Evolutionary conservation across 2,797 vertebrate genomes (phyloP).

Genomic region (Smutsia temminckii): DNA sequence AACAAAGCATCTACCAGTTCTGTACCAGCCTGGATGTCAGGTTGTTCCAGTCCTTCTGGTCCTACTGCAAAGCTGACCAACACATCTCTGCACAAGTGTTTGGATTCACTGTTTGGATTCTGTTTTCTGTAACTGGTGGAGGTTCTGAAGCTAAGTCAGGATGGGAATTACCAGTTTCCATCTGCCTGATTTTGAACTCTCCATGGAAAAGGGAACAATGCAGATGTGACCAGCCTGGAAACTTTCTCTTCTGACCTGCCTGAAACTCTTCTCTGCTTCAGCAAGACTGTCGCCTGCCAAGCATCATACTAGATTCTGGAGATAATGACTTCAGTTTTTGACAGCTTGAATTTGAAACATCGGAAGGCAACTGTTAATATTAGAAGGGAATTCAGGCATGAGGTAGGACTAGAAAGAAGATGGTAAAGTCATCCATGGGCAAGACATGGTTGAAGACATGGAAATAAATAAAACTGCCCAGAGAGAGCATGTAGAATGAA

Average conservation of each 20-base stretch:
- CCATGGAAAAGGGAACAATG: not conserved
- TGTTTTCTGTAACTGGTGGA: not conserved
- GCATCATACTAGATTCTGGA: not conserved
- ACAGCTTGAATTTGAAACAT: conserved; percentile 5
- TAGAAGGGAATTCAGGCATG: not conserved
- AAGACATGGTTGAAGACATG: not conserved
- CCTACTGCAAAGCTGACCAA: not conserved
- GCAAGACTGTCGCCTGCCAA: not conserved
- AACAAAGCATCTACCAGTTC: not conserved
- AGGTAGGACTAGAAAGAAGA: not conserved
- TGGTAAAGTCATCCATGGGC: not conserved
- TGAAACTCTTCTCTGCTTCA: not conserved
- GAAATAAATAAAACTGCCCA: not conserved
- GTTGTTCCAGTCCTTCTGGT: not conserved
- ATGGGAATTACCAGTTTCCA: not conserved
- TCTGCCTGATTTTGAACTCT: not conserved
- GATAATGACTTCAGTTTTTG: not conserved
- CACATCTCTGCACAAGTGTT: not conserved
- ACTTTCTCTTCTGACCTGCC: not conserved
- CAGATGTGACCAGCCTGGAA: not conserved
- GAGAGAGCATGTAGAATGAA: not conserved
- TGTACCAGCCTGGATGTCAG: not conserved
- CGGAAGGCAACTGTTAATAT: not conserved
- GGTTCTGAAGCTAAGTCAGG: not conserved
- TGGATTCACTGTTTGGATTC: not conserved